A percentile compares a stretch with the other conserved stretches of the same genome.
Conservation (phyloP, 1,140 invertebrate genomes). For the Brachionus plicatilis region DNA sequence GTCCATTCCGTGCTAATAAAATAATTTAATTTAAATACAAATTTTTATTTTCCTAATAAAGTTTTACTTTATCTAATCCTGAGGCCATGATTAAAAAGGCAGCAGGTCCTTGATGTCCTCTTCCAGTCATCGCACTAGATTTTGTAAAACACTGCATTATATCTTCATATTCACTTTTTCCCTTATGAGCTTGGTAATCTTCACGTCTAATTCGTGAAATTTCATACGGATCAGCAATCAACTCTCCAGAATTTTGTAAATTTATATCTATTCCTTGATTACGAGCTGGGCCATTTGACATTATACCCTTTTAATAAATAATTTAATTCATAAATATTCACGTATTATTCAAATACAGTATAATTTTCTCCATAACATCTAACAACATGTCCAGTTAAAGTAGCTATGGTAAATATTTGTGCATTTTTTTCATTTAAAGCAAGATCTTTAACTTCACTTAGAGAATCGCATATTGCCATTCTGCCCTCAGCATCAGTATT, state of each 20-base stretch:
- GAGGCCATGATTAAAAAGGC: slow-evolving; percentile 82
- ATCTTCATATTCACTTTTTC: slow-evolving; percentile 78
- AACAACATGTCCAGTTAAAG: slow-evolving; percentile 80
- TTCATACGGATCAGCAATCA: slow-evolving; percentile 81
- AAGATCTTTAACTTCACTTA: slow-evolving; percentile 65
- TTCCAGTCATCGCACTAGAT: slow-evolving; percentile 63
- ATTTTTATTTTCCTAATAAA: neutral
- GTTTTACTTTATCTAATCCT: slow-evolving; percentile 67
- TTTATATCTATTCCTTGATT: slow-evolving; percentile 57
- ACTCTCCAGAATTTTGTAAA: slow-evolving; percentile 69
- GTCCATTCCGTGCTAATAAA: neutral
- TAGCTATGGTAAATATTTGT: slow-evolving; percentile 87
- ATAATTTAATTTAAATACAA: neutral
- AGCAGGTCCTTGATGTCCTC: slow-evolving; percentile 84
- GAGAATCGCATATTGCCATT: slow-evolving; percentile 86
- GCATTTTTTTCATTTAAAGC: slow-evolving; percentile 62
- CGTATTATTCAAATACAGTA: slow-evolving; percentile 49
- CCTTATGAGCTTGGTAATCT: slow-evolving; percentile 72
- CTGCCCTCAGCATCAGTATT: slow-evolving; percentile 94
- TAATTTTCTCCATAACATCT: slow-evolving; percentile 72
- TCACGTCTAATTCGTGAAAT: slow-evolving; percentile 73
- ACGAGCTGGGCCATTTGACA: slow-evolving; percentile 84
- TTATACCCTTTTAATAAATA: slow-evolving; percentile 59
- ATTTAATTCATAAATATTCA: neutral
- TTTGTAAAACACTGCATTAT: slow-evolving; percentile 70